A percentile compares a stretch with the other conserved stretches of the same genome.
phyloP scores from a whole-genome alignment of 2,888 invertebrate genomes.

The Macropis europaea region DNA sequence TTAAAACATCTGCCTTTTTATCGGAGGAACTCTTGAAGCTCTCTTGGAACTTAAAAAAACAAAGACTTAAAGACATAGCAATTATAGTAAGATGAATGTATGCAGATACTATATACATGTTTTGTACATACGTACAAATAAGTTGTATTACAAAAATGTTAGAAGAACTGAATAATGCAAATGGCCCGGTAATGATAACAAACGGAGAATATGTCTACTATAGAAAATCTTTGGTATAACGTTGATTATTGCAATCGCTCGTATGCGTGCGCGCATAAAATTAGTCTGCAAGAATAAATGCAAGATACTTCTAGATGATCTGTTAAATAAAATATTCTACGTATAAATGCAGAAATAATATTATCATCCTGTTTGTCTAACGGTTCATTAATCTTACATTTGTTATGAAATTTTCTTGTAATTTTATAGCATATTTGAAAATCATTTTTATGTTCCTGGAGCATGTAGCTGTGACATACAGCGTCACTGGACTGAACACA shows the following conservation, averaged over 20 bases:
- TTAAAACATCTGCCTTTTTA: slow-evolving; percentile 4
- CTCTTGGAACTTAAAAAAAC: slow-evolving; percentile 18
- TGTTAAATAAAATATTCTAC: slow-evolving; percentile 53
- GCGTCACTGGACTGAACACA: slow-evolving; percentile 5
- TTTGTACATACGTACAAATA: slow-evolving; percentile 48
- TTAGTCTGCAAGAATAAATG: slow-evolving; percentile 23
- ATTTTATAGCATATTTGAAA: background rate
- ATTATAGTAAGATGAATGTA: slow-evolving; percentile 41
- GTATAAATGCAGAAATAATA: slow-evolving; percentile 43
- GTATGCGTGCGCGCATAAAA: slow-evolving; percentile 31
- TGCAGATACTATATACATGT: slow-evolving; percentile 59
- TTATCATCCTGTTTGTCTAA: background rate
- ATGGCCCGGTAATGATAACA: slow-evolving; percentile 40
- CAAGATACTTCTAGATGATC: slow-evolving; percentile 20
- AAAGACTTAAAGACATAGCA: slow-evolving; percentile 21
- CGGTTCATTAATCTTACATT: background rate
- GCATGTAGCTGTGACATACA: background rate
- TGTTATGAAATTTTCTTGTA: background rate
- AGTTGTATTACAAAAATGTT: slow-evolving; percentile 33
- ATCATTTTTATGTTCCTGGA: background rate
- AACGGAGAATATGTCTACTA: slow-evolving; percentile 38
- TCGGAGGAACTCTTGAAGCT: slow-evolving; percentile 17
- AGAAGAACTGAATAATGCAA: slow-evolving; percentile 36
- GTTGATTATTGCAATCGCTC: slow-evolving; percentile 70
- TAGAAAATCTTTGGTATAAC: slow-evolving; percentile 77